Evolutionary conservation across 2,888 invertebrate species (phyloP).

Genomic region (Drosophila merina): DNA sequence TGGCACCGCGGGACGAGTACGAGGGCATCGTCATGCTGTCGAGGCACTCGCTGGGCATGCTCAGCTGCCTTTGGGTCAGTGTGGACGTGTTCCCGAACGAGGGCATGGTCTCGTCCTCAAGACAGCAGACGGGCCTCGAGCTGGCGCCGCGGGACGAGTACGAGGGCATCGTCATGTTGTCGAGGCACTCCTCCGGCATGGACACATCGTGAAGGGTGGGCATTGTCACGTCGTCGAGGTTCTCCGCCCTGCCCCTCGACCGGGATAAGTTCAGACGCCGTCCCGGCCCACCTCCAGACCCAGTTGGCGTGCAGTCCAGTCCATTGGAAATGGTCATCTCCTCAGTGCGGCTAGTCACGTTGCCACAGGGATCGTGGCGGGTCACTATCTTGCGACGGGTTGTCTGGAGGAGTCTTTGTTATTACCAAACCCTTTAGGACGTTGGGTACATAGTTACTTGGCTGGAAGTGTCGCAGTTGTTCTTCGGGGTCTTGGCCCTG

Average conservation of each 20-base stretch:
- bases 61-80: constrained; percentile 1
- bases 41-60: constrained; percentile 5
- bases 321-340: constrained; percentile 45
- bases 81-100: not conserved
- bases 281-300: not conserved
- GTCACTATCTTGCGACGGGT: constrained; percentile 40
- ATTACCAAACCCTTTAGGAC: not conserved
- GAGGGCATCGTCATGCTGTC: constrained; percentile 15
- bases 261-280: constrained; percentile 39
- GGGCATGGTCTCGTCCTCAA: constrained; percentile 20
- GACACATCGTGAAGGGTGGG: constrained; percentile 18
- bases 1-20: not conserved
- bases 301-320: constrained; percentile 17
- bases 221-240: constrained; percentile 48
- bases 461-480: not conserved
- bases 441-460: not conserved
- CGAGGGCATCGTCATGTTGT: constrained; percentile 13
- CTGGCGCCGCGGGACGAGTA: not conserved
- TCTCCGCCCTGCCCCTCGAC: constrained; percentile 19
- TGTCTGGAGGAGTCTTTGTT: constrained; percentile 10
- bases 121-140: not conserved
- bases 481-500: not conserved
- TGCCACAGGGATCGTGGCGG: constrained; percentile 47
- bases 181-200: constrained; percentile 25
- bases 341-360: constrained; percentile 45